Percentiles rank a stretch among this genome's conserved stretches.
phyloP scores from a whole-genome alignment of 2,797 vertebrate species.

The Distichodus sexfasciatus region DNA sequence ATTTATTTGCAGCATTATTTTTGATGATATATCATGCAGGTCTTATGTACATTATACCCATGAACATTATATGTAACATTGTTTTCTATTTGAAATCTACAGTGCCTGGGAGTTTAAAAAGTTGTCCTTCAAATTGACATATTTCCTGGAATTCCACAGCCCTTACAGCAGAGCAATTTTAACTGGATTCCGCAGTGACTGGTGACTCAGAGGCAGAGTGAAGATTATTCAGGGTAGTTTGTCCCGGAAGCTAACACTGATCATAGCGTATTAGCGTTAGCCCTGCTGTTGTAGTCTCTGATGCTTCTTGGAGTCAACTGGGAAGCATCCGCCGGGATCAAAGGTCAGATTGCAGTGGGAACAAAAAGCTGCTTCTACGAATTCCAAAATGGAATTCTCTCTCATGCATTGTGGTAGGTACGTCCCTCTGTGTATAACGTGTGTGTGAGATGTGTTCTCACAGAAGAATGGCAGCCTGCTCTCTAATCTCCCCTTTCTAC shows the following conservation, averaged over 20 bases:
- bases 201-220: constrained; percentile 51
- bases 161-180: too few relatives aligned
- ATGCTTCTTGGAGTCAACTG: constrained; percentile 58
- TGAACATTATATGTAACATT: too few relatives aligned
- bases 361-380: constrained; percentile 35
- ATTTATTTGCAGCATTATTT: too few relatives aligned
- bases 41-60: too few relatives aligned
- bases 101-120: too few relatives aligned
- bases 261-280: constrained; percentile 45
- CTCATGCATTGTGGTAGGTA: neutral
- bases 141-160: constrained; percentile 1
- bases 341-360: constrained; percentile 58
- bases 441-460: neutral
- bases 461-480: neutral
- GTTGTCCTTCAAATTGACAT: too few relatives aligned
- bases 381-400: constrained; percentile 6
- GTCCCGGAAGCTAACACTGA: constrained; percentile 65
- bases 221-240: constrained; percentile 57
- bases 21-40: too few relatives aligned
- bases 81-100: too few relatives aligned
- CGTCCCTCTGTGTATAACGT: neutral
- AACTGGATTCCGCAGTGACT: constrained; percentile 45
- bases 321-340: constrained; percentile 59
- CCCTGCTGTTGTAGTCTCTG: constrained; percentile 52
- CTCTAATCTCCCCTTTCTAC: neutral